Conservation (phyloP, 2,888 invertebrate species). For the Stenotaenia linearis region DNA sequence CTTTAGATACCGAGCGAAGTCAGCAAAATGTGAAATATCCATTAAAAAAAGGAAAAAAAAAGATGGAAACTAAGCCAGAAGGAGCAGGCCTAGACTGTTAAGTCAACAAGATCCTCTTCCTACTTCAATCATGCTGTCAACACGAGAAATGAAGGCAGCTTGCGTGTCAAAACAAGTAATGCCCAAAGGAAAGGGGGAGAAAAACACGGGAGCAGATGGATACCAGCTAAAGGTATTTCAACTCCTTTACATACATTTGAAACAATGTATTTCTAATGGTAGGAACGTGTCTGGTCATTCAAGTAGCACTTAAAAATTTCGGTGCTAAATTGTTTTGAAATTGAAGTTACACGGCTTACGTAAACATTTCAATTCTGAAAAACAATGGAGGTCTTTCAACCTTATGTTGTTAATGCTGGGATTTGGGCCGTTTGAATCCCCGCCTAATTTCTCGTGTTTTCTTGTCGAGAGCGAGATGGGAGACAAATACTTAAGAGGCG, state of each 20-base stretch:
- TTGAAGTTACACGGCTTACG: too few relatives aligned
- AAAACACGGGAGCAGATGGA: slow-evolving; percentile 19
- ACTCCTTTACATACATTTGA: not conserved
- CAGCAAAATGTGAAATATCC: not conserved
- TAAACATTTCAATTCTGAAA: not conserved
- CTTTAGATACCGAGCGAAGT: not conserved
- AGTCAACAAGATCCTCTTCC: slow-evolving; percentile 19
- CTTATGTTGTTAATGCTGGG: too few relatives aligned
- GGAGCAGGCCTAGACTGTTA: slow-evolving; percentile 3
- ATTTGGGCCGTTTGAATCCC: too few relatives aligned
- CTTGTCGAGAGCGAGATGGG: too few relatives aligned
- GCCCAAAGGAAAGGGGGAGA: slow-evolving; percentile 1
- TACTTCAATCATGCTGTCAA: slow-evolving; percentile 24
- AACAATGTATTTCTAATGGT: not conserved
- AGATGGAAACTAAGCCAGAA: not conserved
- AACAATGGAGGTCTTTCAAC: not conserved
- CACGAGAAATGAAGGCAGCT: slow-evolving; percentile 21
- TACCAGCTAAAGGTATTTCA: not conserved
- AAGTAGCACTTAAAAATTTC: not conserved
- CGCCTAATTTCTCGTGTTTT: too few relatives aligned
- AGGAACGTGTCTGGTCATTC: not conserved
- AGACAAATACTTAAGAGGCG: too few relatives aligned
- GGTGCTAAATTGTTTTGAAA: too few relatives aligned
- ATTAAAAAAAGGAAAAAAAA: not conserved
- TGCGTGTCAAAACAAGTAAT: slow-evolving; percentile 12